Conservation (phyloP, 2,113 vertebrate genomes). For the Lonchura striata region DNA sequence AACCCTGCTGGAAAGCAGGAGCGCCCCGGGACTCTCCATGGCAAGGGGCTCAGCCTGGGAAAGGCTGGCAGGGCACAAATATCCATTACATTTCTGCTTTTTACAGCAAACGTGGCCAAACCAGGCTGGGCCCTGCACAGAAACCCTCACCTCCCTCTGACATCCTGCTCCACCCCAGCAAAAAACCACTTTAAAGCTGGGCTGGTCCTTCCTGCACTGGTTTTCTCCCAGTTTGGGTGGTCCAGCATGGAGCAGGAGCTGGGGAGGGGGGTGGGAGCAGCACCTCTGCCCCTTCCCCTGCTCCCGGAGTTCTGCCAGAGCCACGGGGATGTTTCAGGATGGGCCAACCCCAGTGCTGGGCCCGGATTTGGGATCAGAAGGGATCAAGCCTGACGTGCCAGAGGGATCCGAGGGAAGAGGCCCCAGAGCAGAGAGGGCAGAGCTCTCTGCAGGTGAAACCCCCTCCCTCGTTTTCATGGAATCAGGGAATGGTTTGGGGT, state of each 20-base stretch:
- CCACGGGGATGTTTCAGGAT: neutral
- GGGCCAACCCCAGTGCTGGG: accelerated
- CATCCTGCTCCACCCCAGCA: neutral
- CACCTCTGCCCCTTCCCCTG: neutral
- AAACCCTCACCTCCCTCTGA: neutral
- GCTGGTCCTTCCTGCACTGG: neutral
- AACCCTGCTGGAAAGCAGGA: neutral
- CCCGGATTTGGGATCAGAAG: neutral
- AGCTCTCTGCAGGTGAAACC: neutral
- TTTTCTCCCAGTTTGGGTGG: neutral
- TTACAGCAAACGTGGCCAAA: neutral
- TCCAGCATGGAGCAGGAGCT: neutral
- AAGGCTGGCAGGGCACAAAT: neutral
- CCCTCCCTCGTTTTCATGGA: accelerated
- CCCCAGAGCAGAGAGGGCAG: neutral
- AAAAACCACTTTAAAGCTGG: neutral
- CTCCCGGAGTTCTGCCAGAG: neutral
- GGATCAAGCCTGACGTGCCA: accelerated
- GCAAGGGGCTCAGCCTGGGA: neutral
- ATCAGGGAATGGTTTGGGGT: neutral
- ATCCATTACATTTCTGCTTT: neutral
- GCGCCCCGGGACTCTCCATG: neutral
- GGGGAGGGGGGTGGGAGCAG: neutral
- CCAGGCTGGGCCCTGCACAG: neutral
- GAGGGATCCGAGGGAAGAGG: neutral